phyloP scores from a whole-genome alignment of 1,140 invertebrate genomes.

The Brachionus rotundiformis region DNA sequence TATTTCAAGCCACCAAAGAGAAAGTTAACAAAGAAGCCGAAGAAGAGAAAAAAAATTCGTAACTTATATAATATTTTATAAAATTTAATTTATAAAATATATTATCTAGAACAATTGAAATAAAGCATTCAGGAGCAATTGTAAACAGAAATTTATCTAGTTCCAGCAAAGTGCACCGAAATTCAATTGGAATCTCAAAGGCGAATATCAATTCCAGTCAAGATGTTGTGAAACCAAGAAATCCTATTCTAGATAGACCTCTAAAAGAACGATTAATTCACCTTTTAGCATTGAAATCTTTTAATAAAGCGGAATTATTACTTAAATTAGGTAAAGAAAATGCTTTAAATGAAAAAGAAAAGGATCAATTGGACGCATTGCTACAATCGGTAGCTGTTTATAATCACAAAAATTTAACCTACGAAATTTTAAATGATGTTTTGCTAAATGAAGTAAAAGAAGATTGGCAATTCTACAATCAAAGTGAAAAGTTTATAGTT shows the following conservation, averaged over 20 bases:
- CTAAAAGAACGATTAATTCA: constrained; percentile 33
- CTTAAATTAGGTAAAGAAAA: constrained; percentile 35
- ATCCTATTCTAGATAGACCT: constrained; percentile 10
- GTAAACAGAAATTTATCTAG: not conserved
- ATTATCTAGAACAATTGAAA: constrained; percentile 45
- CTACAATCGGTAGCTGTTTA: constrained; percentile 9
- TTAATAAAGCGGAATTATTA: constrained; percentile 16
- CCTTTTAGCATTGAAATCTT: constrained; percentile 36
- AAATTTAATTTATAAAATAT: not conserved
- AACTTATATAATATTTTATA: not conserved
- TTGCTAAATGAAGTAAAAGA: constrained; percentile 48
- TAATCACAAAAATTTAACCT: constrained; percentile 42
- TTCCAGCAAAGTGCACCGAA: not conserved
- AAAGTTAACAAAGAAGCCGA: constrained; percentile 46
- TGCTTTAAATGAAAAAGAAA: constrained; percentile 39
- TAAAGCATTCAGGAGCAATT: constrained; percentile 24
- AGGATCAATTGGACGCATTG: constrained; percentile 10
- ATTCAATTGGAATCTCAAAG: not conserved
- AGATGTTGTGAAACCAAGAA: constrained; percentile 6
- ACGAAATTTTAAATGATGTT: constrained; percentile 31
- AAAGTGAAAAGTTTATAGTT: not conserved
- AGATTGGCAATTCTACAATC: constrained; percentile 46
- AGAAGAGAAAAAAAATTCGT: constrained; percentile 53
- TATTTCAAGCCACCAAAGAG: constrained; percentile 53
- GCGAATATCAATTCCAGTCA: not conserved